These are phyloP conservation scores for Somateria mollissima DNA, from an alignment of 2,797 vertebrate genomes.

Conservation along the genomic window DNA sequence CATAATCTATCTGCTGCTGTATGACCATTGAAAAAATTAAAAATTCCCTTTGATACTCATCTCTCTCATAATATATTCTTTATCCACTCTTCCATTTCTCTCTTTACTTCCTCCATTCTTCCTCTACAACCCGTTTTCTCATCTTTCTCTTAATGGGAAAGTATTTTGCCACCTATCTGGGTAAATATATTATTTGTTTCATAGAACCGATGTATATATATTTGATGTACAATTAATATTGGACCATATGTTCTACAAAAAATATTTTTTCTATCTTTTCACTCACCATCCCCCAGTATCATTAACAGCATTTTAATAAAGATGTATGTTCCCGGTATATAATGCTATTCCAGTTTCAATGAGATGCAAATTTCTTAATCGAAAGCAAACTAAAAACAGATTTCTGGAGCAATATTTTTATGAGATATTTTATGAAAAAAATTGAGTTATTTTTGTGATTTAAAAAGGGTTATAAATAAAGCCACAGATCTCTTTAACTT, in stretches of 20 bases:
- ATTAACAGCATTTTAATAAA: not conserved
- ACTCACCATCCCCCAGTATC: not conserved
- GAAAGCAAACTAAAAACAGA: not conserved
- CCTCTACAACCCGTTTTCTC: not conserved
- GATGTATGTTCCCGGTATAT: not conserved
- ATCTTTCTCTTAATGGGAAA: not conserved
- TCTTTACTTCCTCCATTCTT: not conserved
- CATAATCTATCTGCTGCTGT: not conserved
- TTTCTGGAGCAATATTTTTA: slow-evolving; percentile 15
- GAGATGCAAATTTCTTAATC: not conserved
- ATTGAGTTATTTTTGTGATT: slow-evolving; percentile 24
- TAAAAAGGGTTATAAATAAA: slow-evolving; percentile 53
- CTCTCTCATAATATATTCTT: not conserved
- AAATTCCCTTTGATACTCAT: not conserved
- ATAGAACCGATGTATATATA: not conserved
- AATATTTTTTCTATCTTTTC: not conserved
- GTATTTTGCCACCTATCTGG: not conserved
- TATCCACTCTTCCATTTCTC: not conserved
- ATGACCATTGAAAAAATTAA: not conserved
- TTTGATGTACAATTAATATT: not conserved
- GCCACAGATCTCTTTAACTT: slow-evolving; percentile 10
- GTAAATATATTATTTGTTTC: not conserved
- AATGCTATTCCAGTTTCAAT: not conserved
- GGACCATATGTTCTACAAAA: not conserved
- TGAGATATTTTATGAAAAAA: not conserved